phyloP scores from a whole-genome alignment of 2,888 invertebrate genomes.

The Ormyrus thymus region DNA sequence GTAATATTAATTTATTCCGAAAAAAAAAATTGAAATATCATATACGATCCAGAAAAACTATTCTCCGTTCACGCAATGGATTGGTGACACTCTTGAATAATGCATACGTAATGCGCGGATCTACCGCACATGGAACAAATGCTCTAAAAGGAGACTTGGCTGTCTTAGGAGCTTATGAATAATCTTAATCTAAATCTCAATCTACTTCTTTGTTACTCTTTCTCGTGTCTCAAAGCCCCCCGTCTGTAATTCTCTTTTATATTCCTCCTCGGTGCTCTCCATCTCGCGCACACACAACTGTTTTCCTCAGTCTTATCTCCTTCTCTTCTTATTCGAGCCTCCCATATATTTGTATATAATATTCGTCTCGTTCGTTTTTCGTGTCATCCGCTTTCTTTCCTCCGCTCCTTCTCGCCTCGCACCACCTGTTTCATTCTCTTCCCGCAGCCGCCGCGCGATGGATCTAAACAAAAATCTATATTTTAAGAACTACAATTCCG shows the following conservation, averaged over 20 bases:
- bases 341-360: too few species aligned
- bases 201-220: constrained; percentile 14
- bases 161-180: constrained; percentile 30
- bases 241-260: not conserved
- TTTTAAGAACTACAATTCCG: too few species aligned
- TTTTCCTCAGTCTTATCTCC: not conserved
- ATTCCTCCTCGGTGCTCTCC: not conserved
- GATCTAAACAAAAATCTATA: too few species aligned
- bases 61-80: constrained; percentile 8
- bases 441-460: not conserved
- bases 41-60: not conserved
- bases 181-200: constrained; percentile 42
- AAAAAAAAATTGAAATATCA: not conserved
- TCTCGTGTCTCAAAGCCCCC: not conserved
- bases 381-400: not conserved
- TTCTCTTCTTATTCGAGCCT: not conserved
- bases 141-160: constrained; percentile 7
- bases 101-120: not conserved
- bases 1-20: too few species aligned
- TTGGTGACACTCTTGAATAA: constrained; percentile 15
- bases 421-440: not conserved
- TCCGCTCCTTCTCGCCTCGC: not conserved
- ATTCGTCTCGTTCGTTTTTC: not conserved
- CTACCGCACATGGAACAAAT: not conserved
- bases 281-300: not conserved